These are phyloP conservation scores for Archips xylosteana DNA, from an alignment of 2,888 invertebrate species.

Conservation along the genomic window DNA sequence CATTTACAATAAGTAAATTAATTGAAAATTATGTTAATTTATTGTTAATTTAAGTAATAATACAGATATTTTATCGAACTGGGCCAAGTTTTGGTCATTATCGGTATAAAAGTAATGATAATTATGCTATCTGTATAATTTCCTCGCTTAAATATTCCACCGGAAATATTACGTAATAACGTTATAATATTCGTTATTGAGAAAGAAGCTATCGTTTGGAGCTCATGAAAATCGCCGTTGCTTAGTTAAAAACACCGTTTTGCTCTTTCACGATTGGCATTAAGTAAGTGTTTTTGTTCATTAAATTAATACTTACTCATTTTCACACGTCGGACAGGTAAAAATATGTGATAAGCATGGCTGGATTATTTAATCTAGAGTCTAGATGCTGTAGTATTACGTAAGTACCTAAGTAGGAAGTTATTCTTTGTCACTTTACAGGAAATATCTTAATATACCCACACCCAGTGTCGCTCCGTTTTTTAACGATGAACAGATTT, in stretches of 20 bases:
- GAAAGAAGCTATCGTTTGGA: neutral
- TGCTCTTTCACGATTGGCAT: neutral
- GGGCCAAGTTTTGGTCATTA: neutral
- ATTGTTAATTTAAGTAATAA: neutral
- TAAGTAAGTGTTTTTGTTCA: no score
- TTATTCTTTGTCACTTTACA: no score
- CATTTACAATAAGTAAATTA: neutral
- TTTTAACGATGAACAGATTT: no score
- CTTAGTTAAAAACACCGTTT: neutral
- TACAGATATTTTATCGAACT: neutral
- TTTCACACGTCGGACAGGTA: no score
- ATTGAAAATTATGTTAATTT: neutral
- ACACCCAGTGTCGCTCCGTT: no score
- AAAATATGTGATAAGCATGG: no score
- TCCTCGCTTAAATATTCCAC: neutral
- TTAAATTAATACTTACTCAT: no score
- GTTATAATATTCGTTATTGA: neutral
- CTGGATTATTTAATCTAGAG: no score
- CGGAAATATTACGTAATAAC: constrained; percentile 3
- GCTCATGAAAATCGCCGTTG: neutral
- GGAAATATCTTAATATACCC: no score
- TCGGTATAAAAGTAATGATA: neutral
- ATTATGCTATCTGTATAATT: neutral
- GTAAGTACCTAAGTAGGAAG: no score
- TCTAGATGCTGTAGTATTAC: no score